Percentiles rank a stretch among this genome's conserved stretches.
phyloP scores from a whole-genome alignment of 37 sponge, comb jelly and placozoan genomes.

The Eunapius fragilis region DNA sequence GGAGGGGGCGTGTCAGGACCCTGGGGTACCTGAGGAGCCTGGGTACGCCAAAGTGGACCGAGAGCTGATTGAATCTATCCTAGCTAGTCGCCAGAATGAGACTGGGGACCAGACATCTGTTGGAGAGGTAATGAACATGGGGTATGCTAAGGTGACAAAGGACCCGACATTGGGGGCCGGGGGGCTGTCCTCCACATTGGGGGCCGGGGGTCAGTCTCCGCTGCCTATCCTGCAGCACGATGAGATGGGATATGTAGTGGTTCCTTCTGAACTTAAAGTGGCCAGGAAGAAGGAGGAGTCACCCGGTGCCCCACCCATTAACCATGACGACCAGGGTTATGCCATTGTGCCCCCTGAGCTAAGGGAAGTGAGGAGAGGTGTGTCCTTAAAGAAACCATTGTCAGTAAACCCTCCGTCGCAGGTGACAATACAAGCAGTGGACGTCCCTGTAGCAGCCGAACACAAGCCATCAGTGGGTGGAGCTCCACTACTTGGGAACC shows the following conservation, averaged over 20 bases:
- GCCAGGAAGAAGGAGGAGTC: neutral
- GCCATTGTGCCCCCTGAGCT: constrained; percentile 57
- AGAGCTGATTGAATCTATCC: neutral
- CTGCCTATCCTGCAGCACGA: neutral
- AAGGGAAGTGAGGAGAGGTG: constrained; percentile 49
- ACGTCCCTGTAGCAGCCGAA: no score
- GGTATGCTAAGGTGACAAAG: neutral
- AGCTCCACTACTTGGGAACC: no score
- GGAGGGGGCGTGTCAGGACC: neutral
- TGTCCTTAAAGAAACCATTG: neutral
- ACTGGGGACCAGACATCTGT: neutral
- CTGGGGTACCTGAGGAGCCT: neutral
- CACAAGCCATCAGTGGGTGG: no score
- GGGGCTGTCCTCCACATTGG: neutral
- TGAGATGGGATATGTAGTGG: neutral
- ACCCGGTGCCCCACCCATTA: neutral
- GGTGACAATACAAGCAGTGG: neutral
- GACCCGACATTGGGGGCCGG: neutral
- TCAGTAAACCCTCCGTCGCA: no score
- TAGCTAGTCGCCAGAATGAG: neutral
- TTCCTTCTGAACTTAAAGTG: neutral
- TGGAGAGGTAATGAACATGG: neutral
- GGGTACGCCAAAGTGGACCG: neutral
- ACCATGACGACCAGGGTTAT: constrained; percentile 66
- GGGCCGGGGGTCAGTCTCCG: neutral